These are phyloP conservation scores for Atractosteus spatula DNA, from an alignment of 2,113 vertebrate species.

Conservation along the genomic window DNA sequence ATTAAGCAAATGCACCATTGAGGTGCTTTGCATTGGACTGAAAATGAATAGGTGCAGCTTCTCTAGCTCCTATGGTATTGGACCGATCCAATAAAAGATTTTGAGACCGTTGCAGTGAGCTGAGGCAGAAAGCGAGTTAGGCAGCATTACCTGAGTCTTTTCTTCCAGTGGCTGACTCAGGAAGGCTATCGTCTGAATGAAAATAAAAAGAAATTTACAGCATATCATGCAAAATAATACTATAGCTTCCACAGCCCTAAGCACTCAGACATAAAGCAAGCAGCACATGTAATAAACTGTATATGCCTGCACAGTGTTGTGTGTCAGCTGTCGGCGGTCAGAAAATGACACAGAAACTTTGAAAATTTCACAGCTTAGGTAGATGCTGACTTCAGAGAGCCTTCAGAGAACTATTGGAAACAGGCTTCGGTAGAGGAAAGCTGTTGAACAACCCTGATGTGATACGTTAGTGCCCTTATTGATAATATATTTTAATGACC, in stretches of 20 bases:
- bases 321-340: background rate
- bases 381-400: no score
- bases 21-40: constrained; percentile 16
- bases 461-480: no score
- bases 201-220: constrained; percentile 76
- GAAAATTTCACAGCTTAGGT: no score
- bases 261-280: constrained; percentile 38
- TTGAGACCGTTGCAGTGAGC: no score
- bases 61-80: background rate
- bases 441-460: no score
- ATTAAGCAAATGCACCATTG: background rate
- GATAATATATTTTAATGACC: no score
- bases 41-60: constrained; percentile 19
- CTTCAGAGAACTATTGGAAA: no score
- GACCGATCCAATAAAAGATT: background rate
- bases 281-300: constrained; percentile 31
- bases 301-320: background rate
- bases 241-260: constrained; percentile 61
- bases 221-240: constrained; percentile 67
- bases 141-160: constrained; percentile 91
- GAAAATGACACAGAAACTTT: no score
- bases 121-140: background rate
- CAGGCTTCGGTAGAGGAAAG: no score
- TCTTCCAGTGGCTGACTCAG: constrained; percentile 77
- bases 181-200: constrained; percentile 89